A percentile compares a stretch with the other conserved stretches of the same genome.
Conservation (phyloP, 2,888 invertebrate species). For the Dilophus febrilis region DNA sequence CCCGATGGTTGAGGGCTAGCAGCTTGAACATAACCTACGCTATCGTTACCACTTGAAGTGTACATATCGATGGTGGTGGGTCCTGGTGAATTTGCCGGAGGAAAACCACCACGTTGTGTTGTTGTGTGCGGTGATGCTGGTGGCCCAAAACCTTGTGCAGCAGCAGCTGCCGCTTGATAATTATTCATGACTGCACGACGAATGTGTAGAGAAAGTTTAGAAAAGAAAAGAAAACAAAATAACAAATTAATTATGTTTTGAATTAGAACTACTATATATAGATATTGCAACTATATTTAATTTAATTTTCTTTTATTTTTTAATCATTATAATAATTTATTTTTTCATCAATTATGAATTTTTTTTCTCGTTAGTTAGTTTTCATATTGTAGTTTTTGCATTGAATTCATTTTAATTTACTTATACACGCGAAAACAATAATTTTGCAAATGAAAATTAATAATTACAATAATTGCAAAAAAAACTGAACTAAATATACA, state of each 20-base stretch:
- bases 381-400: no score
- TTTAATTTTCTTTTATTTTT: no score
- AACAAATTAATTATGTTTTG: constrained; percentile 5
- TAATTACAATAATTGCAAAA: neutral
- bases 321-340: no score
- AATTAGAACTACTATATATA: no score
- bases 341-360: no score
- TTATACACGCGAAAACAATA: neutral
- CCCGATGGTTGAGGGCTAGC: constrained; percentile 94
- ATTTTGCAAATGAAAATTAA: neutral
- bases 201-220: constrained; percentile 15
- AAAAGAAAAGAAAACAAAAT: constrained; percentile 2
- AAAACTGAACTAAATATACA: neutral
- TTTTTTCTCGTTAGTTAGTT: no score
- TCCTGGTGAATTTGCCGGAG: constrained; percentile 82
- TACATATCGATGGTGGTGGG: constrained; percentile 84
- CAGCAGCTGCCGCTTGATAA: constrained; percentile 70
- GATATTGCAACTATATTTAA: no score
- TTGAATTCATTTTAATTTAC: no score
- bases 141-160: constrained; percentile 62
- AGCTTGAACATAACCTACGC: constrained; percentile 89
- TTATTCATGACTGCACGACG: constrained; percentile 78
- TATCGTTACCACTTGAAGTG: constrained; percentile 70
- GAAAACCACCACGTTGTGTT: constrained; percentile 58
- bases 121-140: constrained; percentile 69